These are phyloP conservation scores for Drosophila guanche DNA, from an alignment of 1,140 invertebrate species.

Conservation along the genomic window DNA sequence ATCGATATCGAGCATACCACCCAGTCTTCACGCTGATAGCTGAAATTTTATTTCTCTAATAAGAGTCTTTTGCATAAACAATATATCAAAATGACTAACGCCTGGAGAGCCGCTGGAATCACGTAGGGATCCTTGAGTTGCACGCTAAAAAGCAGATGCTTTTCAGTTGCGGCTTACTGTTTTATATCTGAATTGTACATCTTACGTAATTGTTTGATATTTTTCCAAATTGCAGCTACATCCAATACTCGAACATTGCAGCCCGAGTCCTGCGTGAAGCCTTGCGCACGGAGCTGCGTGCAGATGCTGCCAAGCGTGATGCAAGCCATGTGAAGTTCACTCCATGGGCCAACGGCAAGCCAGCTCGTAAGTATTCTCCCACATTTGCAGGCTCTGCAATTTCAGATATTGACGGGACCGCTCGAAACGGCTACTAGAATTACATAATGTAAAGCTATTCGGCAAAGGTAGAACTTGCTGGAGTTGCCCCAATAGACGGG, in stretches of 20 bases:
- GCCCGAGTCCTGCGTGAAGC: slow-evolving; percentile 91
- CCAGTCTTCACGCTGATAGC: too few species aligned
- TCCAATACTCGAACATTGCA: slow-evolving; percentile 96
- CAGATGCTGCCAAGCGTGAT: slow-evolving; percentile 90
- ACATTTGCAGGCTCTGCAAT: slow-evolving; percentile 29
- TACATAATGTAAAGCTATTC: slow-evolving; percentile 34
- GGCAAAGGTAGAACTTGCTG: too few species aligned
- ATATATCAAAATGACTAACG: slow-evolving; percentile 84
- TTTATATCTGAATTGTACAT: not conserved
- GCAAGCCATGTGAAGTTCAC: slow-evolving; percentile 91
- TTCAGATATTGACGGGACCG: not conserved
- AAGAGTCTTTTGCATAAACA: too few species aligned
- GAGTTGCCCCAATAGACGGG: too few species aligned
- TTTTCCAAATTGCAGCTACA: slow-evolving; percentile 88
- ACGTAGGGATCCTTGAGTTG: slow-evolving; percentile 84
- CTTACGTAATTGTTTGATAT: slow-evolving; percentile 66
- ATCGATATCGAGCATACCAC: too few species aligned
- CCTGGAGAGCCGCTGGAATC: slow-evolving; percentile 87
- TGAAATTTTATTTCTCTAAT: too few species aligned
- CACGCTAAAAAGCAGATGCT: not conserved
- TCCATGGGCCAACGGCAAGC: slow-evolving; percentile 93
- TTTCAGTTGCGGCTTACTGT: slow-evolving; percentile 2
- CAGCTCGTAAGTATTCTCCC: slow-evolving; percentile 88
- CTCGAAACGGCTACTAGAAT: slow-evolving; percentile 1
- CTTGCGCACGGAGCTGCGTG: slow-evolving; percentile 89